Conservation (phyloP, 2,888 invertebrate species). For the Crepidodera aurea region DNA sequence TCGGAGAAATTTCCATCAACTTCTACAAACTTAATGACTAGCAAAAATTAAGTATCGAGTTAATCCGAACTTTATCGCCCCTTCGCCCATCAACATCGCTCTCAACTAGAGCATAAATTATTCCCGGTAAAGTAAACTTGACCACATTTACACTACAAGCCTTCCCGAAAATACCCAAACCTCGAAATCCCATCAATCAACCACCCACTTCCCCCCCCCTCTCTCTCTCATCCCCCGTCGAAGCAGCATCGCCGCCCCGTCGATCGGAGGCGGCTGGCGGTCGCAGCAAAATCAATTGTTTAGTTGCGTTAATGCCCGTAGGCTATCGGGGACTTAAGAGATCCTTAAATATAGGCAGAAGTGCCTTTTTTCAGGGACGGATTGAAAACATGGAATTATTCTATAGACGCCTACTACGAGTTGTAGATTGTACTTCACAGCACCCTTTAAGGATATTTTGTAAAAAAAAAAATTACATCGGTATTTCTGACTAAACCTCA, state of each 20-base stretch:
- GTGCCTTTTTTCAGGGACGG: neutral
- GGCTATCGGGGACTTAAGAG: conserved; percentile 40
- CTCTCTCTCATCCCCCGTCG: conserved; percentile 4
- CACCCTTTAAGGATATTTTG: too few species aligned
- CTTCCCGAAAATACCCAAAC: conserved; percentile 22
- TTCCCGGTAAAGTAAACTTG: conserved; percentile 23
- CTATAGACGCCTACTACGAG: too few species aligned
- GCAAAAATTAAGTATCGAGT: conserved; percentile 6
- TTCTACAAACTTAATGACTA: conserved; percentile 5
- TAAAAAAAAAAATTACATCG: too few species aligned
- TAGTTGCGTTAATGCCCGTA: conserved; percentile 49
- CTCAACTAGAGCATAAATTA: conserved; percentile 19
- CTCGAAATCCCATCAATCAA: conserved; percentile 34
- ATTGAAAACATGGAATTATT: neutral
- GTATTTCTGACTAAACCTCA: too few species aligned
- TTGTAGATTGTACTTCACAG: too few species aligned
- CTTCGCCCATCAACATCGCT: conserved; percentile 2
- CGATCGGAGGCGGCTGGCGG: conserved; percentile 11
- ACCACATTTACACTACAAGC: conserved; percentile 27
- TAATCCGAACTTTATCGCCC: conserved; percentile 8
- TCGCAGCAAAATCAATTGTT: conserved; percentile 48
- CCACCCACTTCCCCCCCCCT: conserved; percentile 31
- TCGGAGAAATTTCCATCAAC: conserved; percentile 5
- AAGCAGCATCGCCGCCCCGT: conserved; percentile 6
- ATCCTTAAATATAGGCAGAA: neutral